Evolutionary conservation across 2,797 vertebrate species (phyloP), one percentile per base, ranked within the genome.

Genomic region (Molossus molossus): DNA sequence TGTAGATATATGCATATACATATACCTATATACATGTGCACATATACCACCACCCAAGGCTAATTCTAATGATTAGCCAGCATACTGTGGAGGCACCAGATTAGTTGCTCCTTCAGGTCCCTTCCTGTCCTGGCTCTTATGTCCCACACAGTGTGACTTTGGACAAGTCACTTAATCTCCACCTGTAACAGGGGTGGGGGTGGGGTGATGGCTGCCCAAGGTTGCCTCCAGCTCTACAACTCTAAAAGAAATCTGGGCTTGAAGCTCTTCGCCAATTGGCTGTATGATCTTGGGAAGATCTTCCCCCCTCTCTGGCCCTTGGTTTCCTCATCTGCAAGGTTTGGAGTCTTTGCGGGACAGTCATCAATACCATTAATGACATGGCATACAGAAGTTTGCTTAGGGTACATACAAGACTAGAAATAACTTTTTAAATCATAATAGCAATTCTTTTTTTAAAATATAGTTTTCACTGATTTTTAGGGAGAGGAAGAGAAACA

Each of bases 41-140:
- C 6, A 53, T 1, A n/a, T 20, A 53, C 29, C 23, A 14, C 9
- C 40, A 53, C 21, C 2, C 48, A 40, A 21, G 6, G 23, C 29
- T 70, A 48, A 72, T 79, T 91, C 53, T 94, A 79, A 82, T 60
- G 48, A 69, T 91, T 91, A 83, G 53, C 62, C 4, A 69, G 58
- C 15, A 9, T 50, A 25, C 33, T 91, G 12, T 29, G 64, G 64
- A 88, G 29, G 7, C 33, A 62, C 21, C n/a, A 11, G 20, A 55
- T 62, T 81, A 58, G 40, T 55, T 76, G 40, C 40, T 65, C 18
- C 81, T 76, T 69, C n/a, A 72, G 62, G 23, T 11, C 17, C 57
- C 7, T 92, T 90, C 67, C 60, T 48, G 12, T 87, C 48, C 72
- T 64, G 27, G 73, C 17, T 91, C 55, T 82, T 48, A n/a, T 7